Base-by-base conservation (phyloP, 2,113 vertebrate species). In the Poeciliopsis prolifica region DNA sequence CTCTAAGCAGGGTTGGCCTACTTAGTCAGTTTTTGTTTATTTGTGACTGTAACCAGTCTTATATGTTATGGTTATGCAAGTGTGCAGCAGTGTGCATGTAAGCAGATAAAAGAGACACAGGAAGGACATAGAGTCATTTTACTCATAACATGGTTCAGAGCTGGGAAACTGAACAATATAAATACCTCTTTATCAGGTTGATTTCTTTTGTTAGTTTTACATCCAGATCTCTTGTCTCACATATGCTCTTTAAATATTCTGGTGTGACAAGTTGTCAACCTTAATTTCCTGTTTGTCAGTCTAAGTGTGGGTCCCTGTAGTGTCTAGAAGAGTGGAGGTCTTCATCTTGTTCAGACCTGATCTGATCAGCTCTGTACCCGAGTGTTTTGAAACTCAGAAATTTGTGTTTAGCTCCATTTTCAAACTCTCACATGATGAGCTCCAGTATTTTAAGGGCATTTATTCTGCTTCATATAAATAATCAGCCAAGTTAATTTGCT, bases 381-480 rank as follows among this genome's bases (percentile, higher is more conserved):
- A 93, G 93, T 89, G 81, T 74, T 77, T 89, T 81, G 87, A 89
- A 92, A 83, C 48, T 87, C 73, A 93, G 94, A 94, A 95, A 96
- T 95, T 93, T 94, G 82, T 94, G 93, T 96, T 96, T 93, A 91
- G 91, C 95, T 95, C 90, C 94, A 95, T 96, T 96, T 96, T 94
- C 91, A 88, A 94, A 93, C 95, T 91, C 93, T 95, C 95, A 95
- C 91, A 90, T 93, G 94, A 95, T 93, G 93, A 94, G 93, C 93
- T 94, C 90, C 93, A 93, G 92, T 95, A 94, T 96, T 97, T 97
- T 97, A 96, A 96, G 96, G 95, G 93, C 95, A 95, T 97, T 97
- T 96, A 96, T 97, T 97, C 96, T 96, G 95, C 95, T 95, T 97
- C 94, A 95, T 96, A 96, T 97, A 96, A 97, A 98, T 97, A 97